These are phyloP conservation scores for Aleadryas rufinucha DNA, from an alignment of 2,113 vertebrate species.

Conservation along the genomic window DNA sequence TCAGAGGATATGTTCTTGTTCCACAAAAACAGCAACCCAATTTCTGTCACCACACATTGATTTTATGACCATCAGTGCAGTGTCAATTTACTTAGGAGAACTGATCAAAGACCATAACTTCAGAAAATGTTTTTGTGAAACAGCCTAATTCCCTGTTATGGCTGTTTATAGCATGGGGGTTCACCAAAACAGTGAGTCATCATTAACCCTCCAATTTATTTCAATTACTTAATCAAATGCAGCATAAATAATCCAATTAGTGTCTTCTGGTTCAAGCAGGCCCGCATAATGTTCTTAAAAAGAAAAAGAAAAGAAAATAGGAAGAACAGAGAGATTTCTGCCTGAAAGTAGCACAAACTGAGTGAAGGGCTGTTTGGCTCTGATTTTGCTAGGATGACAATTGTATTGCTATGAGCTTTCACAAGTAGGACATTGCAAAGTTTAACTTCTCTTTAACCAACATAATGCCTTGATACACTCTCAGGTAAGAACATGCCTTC, in stretches of 20 bases:
- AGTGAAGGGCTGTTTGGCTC: neutral
- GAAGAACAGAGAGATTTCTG: neutral
- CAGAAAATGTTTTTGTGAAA: constrained; percentile 2
- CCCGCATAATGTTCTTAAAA: neutral
- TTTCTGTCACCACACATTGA: neutral
- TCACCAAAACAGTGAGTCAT: neutral
- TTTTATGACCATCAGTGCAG: neutral
- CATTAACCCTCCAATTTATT: constrained; percentile 33
- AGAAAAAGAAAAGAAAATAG: neutral
- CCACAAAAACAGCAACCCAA: neutral
- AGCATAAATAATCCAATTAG: constrained; percentile 50
- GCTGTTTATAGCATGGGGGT: neutral
- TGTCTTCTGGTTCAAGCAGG: neutral
- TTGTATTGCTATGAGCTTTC: neutral
- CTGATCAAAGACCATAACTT: constrained; percentile 31
- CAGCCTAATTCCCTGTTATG: neutral
- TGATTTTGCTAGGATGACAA: neutral
- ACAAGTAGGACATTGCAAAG: neutral
- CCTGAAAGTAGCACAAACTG: neutral
- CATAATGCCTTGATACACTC: neutral
- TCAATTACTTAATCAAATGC: constrained; percentile 12
- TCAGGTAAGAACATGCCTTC: neutral
- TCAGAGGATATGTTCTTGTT: neutral
- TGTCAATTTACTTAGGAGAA: neutral
- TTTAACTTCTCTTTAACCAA: neutral